These are phyloP conservation scores for Oreonectes daqikongensis DNA, from an alignment of 2,797 vertebrate genomes.

Conservation along the genomic window DNA sequence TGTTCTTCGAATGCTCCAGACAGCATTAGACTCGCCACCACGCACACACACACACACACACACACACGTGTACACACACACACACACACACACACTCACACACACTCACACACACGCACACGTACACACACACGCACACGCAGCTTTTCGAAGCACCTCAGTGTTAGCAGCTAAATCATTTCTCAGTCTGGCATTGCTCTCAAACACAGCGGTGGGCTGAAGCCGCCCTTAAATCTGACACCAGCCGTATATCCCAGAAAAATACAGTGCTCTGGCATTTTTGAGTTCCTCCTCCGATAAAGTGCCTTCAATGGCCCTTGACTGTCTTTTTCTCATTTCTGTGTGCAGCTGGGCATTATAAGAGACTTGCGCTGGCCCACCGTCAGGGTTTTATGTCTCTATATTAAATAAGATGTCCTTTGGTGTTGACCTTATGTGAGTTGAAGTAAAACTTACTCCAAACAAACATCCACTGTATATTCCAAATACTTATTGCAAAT, in stretches of 20 bases:
- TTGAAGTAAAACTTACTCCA: constrained; percentile 25
- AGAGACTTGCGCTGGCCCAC: constrained; percentile 1
- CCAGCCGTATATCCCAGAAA: constrained; percentile 36
- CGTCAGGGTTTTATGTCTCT: constrained; percentile 39
- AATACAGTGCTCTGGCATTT: constrained; percentile 31
- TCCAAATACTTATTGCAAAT: too few species aligned
- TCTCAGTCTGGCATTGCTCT: constrained; percentile 28
- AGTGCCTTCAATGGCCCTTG: constrained; percentile 28
- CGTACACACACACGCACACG: neutral
- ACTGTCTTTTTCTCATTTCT: constrained; percentile 36
- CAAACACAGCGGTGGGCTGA: constrained; percentile 25
- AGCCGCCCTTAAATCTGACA: constrained; percentile 39
- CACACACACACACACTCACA: neutral
- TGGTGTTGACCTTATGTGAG: constrained; percentile 36
- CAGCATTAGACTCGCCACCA: neutral
- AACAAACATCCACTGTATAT: constrained; percentile 12
- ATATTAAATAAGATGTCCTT: constrained; percentile 44
- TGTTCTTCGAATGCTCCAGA: neutral
- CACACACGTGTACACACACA: neutral
- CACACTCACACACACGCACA: neutral
- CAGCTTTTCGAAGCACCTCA: neutral
- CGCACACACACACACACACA: neutral
- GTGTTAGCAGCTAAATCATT: constrained; percentile 24
- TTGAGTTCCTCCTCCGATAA: constrained; percentile 22
- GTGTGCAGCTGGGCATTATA: constrained; percentile 37